Evolutionary conservation across 2,797 vertebrate genomes (phyloP).

Genomic region (Sebastes ruberrimus): DNA sequence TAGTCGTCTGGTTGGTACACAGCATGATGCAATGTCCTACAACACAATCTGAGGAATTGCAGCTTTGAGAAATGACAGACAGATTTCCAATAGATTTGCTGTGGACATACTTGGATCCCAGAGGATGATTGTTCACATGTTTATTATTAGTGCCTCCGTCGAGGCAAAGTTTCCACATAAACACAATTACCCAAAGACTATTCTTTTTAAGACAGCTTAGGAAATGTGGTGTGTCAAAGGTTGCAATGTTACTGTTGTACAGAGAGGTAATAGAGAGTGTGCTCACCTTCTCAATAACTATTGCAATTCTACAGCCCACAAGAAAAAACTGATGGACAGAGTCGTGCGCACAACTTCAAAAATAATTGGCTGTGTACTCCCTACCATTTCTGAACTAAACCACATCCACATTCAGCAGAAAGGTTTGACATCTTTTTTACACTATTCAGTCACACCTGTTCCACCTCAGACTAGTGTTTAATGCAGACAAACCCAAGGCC

Average conservation of each 20-base stretch:
- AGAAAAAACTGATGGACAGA: not conserved
- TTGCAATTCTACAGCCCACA: not conserved
- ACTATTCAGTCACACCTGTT: not conserved
- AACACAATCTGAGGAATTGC: not conserved
- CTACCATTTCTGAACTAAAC: not conserved
- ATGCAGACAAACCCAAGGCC: not conserved
- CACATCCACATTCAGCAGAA: not conserved
- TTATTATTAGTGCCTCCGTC: not conserved
- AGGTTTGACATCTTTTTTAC: not conserved
- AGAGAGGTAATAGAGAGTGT: not conserved
- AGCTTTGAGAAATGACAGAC: not conserved
- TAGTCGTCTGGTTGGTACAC: not conserved
- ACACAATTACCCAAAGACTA: not conserved
- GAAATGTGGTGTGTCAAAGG: not conserved
- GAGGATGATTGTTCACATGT: not conserved
- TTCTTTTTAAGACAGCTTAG: not conserved
- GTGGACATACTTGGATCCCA: not conserved
- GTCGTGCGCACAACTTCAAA: not conserved
- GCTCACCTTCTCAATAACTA: not conserved
- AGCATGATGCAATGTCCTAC: not conserved
- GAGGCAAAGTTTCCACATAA: not conserved
- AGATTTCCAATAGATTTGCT: not conserved
- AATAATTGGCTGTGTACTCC: not conserved
- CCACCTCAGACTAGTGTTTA: not conserved
- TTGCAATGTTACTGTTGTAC: not conserved